Percentiles rank a stretch among this genome's conserved stretches.
Evolutionary conservation across 1,140 invertebrate species (phyloP).

Genomic region (Pachyrhynchus sulphureomaculatus): DNA sequence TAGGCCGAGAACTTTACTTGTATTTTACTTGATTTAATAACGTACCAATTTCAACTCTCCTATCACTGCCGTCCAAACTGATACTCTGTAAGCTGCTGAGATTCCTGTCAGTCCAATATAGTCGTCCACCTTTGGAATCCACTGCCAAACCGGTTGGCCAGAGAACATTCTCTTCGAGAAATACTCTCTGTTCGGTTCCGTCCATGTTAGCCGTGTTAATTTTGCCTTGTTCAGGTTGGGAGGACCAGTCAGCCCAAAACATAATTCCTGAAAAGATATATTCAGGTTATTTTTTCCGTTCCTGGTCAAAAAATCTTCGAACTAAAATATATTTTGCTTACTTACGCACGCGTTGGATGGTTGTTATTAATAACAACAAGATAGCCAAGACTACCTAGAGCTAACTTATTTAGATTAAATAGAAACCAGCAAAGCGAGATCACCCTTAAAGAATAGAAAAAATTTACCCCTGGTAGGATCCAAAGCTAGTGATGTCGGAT

Average conservation of each 20-base stretch:
- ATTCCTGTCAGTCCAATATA: slow-evolving; percentile 78
- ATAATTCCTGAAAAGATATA: slow-evolving; percentile 54
- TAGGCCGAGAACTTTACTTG: too few relatives aligned
- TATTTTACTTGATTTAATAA: too few relatives aligned
- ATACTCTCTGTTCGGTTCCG: slow-evolving; percentile 61
- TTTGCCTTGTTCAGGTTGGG: slow-evolving; percentile 51
- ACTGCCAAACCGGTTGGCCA: slow-evolving; percentile 90
- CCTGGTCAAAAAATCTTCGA: too few relatives aligned
- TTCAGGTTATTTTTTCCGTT: too few relatives aligned
- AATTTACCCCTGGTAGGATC: slow-evolving; percentile 59
- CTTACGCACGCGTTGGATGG: too few relatives aligned
- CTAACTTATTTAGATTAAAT: too few relatives aligned
- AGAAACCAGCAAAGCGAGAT: too few relatives aligned
- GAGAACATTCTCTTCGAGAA: slow-evolving; percentile 61
- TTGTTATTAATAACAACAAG: too few relatives aligned
- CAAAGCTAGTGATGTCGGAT: slow-evolving; percentile 68
- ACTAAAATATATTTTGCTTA: too few relatives aligned
- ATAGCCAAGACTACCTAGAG: too few relatives aligned
- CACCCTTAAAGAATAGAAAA: too few relatives aligned
- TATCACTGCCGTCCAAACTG: slow-evolving; percentile 68
- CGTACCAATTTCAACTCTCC: slow-evolving; percentile 59
- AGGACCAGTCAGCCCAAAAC: slow-evolving; percentile 81
- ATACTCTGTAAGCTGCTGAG: slow-evolving; percentile 72
- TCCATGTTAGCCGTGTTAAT: slow-evolving; percentile 82
- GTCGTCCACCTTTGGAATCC: slow-evolving; percentile 69